phyloP scores from a whole-genome alignment of 2,797 vertebrate species.

The Lepus townsendii region DNA sequence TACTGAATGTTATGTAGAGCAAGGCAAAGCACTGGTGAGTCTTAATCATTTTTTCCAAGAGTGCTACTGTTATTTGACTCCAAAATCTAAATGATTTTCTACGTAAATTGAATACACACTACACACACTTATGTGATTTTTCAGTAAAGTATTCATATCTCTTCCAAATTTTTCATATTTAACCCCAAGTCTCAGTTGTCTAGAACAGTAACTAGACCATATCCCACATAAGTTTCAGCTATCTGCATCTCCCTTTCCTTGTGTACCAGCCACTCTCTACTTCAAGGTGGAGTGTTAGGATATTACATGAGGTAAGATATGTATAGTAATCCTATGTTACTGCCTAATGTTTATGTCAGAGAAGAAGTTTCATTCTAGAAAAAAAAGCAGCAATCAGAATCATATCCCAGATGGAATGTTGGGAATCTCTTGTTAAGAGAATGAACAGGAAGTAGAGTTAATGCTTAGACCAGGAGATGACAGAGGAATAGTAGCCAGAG shows the following conservation, averaged over 20 bases:
- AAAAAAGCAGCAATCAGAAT: background rate
- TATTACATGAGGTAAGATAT: background rate
- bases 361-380: background rate
- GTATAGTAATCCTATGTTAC: too few relatives aligned
- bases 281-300: background rate
- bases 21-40: conserved; percentile 42
- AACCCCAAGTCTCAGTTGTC: background rate
- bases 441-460: background rate
- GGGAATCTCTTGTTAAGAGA: background rate
- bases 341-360: background rate
- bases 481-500: background rate
- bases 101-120: background rate
- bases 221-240: background rate
- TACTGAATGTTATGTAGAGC: conserved; percentile 5
- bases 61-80: background rate
- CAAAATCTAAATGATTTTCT: background rate
- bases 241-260: background rate
- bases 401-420: background rate
- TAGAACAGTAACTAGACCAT: conserved; percentile 7
- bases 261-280: background rate
- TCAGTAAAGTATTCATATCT: background rate
- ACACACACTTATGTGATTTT: background rate
- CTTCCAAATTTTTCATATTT: background rate
- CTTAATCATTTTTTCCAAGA: conserved; percentile 1
- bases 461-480: background rate